Percentiles rank a stretch among this genome's conserved stretches.
These are phyloP conservation scores for Hemiscyllium ocellatum DNA, from an alignment of 2,113 vertebrate genomes.

Conservation along the genomic window DNA sequence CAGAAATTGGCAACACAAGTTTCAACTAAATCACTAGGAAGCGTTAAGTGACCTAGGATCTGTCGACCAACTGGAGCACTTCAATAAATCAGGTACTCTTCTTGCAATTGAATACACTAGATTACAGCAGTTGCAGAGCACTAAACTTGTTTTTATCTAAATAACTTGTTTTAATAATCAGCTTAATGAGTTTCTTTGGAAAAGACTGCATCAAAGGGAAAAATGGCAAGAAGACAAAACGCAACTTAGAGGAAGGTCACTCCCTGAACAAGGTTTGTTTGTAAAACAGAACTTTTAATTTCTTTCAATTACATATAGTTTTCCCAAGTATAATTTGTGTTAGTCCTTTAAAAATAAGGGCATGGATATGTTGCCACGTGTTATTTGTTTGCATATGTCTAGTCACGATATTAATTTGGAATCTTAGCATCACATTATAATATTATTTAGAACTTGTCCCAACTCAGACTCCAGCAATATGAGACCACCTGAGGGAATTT, in stretches of 20 bases:
- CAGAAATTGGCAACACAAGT: slow-evolving; percentile 44
- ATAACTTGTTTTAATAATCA: neutral
- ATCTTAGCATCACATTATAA: neutral
- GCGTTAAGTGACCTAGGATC: neutral
- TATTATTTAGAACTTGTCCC: neutral
- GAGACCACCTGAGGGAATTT: neutral
- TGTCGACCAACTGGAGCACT: neutral
- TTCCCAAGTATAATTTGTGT: neutral
- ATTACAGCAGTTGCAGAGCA: neutral
- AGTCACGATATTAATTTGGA: neutral
- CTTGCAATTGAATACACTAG: neutral
- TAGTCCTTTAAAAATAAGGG: neutral
- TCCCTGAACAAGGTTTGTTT: slow-evolving; percentile 13
- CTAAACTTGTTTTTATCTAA: neutral
- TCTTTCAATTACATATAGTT: neutral
- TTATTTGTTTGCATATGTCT: neutral
- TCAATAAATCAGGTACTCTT: neutral
- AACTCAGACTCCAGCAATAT: neutral
- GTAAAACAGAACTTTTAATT: neutral
- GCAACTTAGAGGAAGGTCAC: neutral
- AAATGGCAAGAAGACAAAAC: neutral
- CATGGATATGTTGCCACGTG: neutral
- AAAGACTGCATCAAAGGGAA: neutral
- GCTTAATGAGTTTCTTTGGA: neutral
- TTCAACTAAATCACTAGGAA: neutral